A percentile compares a stretch with the other conserved stretches of the same genome.
Conservation (phyloP, 2,113 vertebrate genomes). For the Erythrolamprus reginae region DNA sequence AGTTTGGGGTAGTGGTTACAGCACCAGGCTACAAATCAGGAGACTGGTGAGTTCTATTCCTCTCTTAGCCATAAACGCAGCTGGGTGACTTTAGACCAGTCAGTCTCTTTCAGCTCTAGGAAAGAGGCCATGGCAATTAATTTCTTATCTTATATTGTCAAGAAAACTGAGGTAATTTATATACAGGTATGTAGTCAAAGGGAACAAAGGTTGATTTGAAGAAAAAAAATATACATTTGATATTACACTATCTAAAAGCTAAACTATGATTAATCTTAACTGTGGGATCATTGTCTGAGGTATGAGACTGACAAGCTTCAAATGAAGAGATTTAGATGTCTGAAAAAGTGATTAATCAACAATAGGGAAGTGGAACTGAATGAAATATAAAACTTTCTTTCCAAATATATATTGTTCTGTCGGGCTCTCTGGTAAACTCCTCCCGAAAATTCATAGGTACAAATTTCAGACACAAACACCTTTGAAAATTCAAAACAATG, state of each 20-base stretch:
- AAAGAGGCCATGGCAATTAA: neutral
- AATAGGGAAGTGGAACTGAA: neutral
- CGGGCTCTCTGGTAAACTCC: too few species aligned
- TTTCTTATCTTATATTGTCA: neutral
- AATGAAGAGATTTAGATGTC: neutral
- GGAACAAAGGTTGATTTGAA: neutral
- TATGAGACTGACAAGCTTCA: neutral
- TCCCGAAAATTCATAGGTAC: too few species aligned
- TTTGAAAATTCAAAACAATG: too few species aligned
- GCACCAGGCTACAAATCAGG: neutral
- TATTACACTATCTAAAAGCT: neutral
- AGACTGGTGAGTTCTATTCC: neutral
- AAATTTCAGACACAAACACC: too few species aligned
- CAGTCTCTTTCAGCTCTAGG: neutral
- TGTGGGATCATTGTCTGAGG: neutral
- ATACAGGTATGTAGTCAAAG: neutral
- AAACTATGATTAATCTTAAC: neutral
- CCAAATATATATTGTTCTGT: too few species aligned
- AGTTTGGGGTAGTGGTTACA: neutral
- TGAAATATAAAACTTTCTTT: neutral
- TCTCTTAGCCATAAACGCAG: neutral
- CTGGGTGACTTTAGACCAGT: neutral
- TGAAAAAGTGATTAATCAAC: neutral
- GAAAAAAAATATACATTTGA: neutral
- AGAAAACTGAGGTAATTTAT: neutral